Evolutionary conservation across 2,113 vertebrate genomes (phyloP).

Genomic region (Tragelaphus buxtoni): DNA sequence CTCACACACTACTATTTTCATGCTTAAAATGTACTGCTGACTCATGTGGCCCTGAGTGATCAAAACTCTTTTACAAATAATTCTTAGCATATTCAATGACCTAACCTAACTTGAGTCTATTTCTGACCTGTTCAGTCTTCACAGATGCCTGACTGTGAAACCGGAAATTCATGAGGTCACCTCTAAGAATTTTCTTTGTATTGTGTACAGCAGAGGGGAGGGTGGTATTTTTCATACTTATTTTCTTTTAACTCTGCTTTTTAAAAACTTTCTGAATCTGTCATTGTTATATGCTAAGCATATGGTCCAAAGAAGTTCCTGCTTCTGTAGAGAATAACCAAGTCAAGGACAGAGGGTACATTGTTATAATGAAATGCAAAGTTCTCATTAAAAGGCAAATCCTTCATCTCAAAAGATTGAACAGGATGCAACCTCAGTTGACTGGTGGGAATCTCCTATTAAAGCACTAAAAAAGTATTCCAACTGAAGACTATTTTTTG

Average conservation of each 20-base stretch:
- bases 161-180: neutral
- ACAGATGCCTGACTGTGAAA: neutral
- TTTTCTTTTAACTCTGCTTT: neutral
- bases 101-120: neutral
- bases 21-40: neutral
- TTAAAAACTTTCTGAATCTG: neutral
- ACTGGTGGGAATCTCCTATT: neutral
- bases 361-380: slow-evolving; percentile 50
- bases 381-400: slow-evolving; percentile 65
- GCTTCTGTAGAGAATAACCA: neutral
- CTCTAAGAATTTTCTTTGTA: slow-evolving; percentile 6
- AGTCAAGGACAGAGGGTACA: slow-evolving; percentile 32
- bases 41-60: neutral
- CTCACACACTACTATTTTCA: neutral
- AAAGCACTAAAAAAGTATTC: slow-evolving; percentile 11
- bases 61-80: neutral
- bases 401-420: slow-evolving; percentile 37
- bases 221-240: neutral
- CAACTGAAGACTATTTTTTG: neutral
- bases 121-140: neutral
- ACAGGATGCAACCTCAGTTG: neutral
- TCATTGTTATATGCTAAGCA: neutral
- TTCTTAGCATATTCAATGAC: neutral
- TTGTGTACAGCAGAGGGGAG: neutral
- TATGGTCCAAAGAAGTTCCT: neutral